Evolutionary conservation across 1,140 invertebrate genomes (phyloP).

Genomic region (Cydia amplana): DNA sequence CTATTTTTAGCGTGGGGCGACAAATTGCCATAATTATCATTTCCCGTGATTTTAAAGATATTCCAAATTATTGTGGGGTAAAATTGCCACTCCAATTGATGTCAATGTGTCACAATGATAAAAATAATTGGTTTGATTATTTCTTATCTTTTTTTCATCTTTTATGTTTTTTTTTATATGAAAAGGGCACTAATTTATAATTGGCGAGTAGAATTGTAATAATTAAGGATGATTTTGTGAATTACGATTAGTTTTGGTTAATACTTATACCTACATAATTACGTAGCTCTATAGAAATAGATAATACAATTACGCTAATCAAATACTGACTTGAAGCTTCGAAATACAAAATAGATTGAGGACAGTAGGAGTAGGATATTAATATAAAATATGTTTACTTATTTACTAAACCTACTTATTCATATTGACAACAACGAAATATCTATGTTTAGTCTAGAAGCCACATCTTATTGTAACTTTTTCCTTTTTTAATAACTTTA

Average conservation of each 20-base stretch:
- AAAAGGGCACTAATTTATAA: constrained; percentile 19
- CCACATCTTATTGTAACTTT: no score
- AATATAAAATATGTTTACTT: no score
- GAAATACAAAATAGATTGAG: no score
- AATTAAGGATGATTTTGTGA: background rate
- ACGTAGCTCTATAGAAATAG: background rate
- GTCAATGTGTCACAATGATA: constrained; percentile 43
- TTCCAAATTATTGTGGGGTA: constrained; percentile 44
- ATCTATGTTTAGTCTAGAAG: no score
- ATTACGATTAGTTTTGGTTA: background rate
- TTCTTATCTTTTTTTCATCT: constrained; percentile 43
- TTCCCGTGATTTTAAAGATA: constrained; percentile 44
- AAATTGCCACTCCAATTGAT: constrained; percentile 38
- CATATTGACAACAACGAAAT: no score
- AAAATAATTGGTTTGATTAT: constrained; percentile 51
- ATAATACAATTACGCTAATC: background rate
- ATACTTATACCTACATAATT: background rate
- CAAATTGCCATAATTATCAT: constrained; percentile 55
- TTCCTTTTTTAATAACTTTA: no score
- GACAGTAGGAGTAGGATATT: no score
- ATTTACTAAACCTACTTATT: no score
- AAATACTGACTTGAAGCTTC: no score
- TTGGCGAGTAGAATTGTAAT: background rate
- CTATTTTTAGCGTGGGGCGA: constrained; percentile 34
- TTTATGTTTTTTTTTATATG: constrained; percentile 28